Evolutionary conservation across 2,797 vertebrate genomes (phyloP), one percentile per base, ranked within the genome.

Genomic region (Mormyrus hasselquistii): DNA sequence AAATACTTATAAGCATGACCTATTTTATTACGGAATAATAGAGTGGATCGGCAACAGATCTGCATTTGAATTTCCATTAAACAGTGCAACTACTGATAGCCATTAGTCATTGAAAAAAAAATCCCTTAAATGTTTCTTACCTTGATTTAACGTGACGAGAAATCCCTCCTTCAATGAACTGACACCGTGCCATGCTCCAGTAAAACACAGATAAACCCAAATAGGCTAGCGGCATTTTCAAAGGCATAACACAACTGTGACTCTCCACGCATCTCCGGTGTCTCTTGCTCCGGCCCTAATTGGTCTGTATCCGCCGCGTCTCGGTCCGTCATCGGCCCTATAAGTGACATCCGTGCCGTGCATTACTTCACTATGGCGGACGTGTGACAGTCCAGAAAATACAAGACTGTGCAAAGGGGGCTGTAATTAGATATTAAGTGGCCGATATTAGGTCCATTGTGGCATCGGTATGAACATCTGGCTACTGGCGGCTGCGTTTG

Each of bases 301-400:
- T 59, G 57, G 57, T 59, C 22, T 65, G 62, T 25, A 65, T 29
- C 62, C 19, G n/a, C 22, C 50, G 22, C 25, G 22, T 52, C 84
- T 84, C 82, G 82, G 49, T 53, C 14, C 29, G 47, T 55, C 52
- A 34, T 25, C 49, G 52, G 49, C 10, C 49, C 73, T 0, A 0
- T 55, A 7, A 22, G 25, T 7, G 0, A 2, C 88, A 88, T 84
- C 82, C 82, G 87, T 79, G 88, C 50, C 38, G 25, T 69, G n/a
- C 29, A 12, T 22, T 41, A 76, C 19, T n/a, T 55, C 41, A 50
- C 86, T 76, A 90, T 41, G 14, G 87, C 93, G 95, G 95, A 95
- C 95, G 93, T 92, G 59, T 86, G 22, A n/a, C 12, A 73, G 25
- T 82, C 52, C 44, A 55, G 52, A 0, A 85, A 6, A 76, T 34